Conservation (phyloP, 2,888 invertebrate species). For the Tenthredo livida region DNA sequence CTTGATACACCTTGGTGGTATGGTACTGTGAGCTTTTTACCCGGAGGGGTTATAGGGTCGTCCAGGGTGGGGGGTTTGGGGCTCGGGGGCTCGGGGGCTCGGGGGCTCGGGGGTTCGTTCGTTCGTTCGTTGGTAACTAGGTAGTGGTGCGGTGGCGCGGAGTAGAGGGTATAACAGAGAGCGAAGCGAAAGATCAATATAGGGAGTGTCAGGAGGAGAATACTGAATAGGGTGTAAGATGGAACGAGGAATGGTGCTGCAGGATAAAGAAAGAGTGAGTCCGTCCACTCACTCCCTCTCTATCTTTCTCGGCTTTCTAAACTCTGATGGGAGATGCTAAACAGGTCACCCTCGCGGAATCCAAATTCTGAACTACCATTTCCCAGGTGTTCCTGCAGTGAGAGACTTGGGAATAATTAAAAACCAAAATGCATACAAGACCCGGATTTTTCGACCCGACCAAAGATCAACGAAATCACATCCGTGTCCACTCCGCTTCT, state of each 20-base stretch:
- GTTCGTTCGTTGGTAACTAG: constrained; percentile 67
- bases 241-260: constrained; percentile 52
- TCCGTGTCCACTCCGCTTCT: neutral
- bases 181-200: constrained; percentile 72
- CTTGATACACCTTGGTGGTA: constrained; percentile 14
- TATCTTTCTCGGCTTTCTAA: neutral
- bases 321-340: constrained; percentile 6
- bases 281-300: neutral
- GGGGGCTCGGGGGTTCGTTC: constrained; percentile 37
- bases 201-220: constrained; percentile 73
- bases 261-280: neutral
- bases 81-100: neutral
- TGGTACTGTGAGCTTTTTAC: neutral
- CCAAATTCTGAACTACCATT: neutral
- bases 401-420: neutral
- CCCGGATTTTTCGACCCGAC: too few relatives aligned
- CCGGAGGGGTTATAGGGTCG: constrained; percentile 29
- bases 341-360: constrained; percentile 24
- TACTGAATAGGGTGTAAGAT: constrained; percentile 68
- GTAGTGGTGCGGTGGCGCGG: constrained; percentile 59
- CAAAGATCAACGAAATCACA: too few relatives aligned
- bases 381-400: neutral
- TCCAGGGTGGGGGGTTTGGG: constrained; percentile 43
- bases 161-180: constrained; percentile 50
- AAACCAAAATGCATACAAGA: neutral